phyloP scores from a whole-genome alignment of 2,888 invertebrate species.

The Drosophila atripex region DNA sequence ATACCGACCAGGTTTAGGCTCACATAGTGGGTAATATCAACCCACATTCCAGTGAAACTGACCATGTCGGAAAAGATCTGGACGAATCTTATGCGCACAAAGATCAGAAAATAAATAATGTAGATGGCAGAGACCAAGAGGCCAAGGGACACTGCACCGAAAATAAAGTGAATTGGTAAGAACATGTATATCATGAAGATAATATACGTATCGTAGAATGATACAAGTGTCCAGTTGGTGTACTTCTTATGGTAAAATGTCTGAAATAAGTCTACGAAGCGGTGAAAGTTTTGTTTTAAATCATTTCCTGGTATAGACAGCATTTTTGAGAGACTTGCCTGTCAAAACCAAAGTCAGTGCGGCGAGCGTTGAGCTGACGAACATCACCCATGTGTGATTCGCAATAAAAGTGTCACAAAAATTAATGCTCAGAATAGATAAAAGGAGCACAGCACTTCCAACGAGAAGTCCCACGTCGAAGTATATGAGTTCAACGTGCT shows the following conservation, averaged over 20 bases:
- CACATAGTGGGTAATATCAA: slow-evolving; percentile 27
- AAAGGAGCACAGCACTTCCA: background rate
- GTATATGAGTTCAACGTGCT: background rate
- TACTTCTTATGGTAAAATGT: slow-evolving; percentile 29
- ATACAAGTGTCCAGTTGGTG: slow-evolving; percentile 16
- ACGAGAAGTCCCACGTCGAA: slow-evolving; percentile 28
- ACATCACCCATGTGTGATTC: slow-evolving; percentile 23
- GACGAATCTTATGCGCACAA: background rate
- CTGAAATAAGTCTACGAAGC: slow-evolving; percentile 20
- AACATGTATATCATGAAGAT: slow-evolving; percentile 52
- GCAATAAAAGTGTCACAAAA: slow-evolving; percentile 12
- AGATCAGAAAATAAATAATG: background rate
- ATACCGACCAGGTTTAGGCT: slow-evolving; percentile 52
- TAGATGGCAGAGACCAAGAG: background rate
- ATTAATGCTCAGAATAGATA: slow-evolving; percentile 37
- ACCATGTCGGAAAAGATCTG: background rate
- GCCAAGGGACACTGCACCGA: slow-evolving; percentile 35
- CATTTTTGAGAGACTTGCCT: slow-evolving; percentile 29
- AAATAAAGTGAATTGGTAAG: slow-evolving; percentile 46
- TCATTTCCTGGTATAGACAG: background rate
- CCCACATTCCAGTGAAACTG: background rate
- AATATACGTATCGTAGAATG: slow-evolving; percentile 49
- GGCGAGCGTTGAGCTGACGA: slow-evolving; percentile 30
- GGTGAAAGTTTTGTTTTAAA: slow-evolving; percentile 16
- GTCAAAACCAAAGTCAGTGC: slow-evolving; percentile 11